A percentile compares a stretch with the other conserved stretches of the same genome.
Conservation (phyloP, 2,113 vertebrate genomes). For the Halichoerus grypus region DNA sequence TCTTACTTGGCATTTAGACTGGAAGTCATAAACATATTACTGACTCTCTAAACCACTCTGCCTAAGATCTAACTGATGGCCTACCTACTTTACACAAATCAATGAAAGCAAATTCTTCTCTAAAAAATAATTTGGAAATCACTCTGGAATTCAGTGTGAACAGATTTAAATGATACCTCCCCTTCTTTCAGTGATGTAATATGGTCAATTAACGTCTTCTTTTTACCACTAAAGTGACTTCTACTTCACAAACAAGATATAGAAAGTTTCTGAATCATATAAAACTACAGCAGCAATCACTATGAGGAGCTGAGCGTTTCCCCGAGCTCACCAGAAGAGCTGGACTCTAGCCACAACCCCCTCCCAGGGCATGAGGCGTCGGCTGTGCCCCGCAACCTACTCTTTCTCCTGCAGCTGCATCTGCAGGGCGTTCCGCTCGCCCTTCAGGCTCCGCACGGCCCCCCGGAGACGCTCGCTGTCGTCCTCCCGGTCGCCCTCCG, state of each 20-base stretch:
- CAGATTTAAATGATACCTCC: neutral
- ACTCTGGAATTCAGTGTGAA: neutral
- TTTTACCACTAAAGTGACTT: neutral
- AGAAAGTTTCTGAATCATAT: neutral
- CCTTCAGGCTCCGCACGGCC: slow-evolving; percentile 85
- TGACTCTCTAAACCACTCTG: neutral
- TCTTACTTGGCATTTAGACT: neutral
- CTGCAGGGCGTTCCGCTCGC: slow-evolving; percentile 87
- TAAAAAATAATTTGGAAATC: neutral
- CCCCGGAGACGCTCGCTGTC: slow-evolving; percentile 83
- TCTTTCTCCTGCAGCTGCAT: slow-evolving; percentile 87
- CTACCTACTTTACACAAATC: neutral
- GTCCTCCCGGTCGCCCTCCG: slow-evolving; percentile 55
- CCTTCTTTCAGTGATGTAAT: rapidly evolving
- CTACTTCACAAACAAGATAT: neutral
- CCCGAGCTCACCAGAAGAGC: neutral
- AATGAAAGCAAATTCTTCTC: neutral
- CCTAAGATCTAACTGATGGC: neutral
- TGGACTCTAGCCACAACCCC: neutral
- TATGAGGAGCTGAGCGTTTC: rapidly evolving
- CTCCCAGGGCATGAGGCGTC: neutral
- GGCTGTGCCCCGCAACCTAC: slow-evolving; percentile 83
- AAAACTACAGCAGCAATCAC: neutral
- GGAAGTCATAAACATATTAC: neutral
- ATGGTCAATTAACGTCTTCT: neutral